Percentiles rank a stretch among this genome's conserved stretches.
Evolutionary conservation across 2,113 vertebrate species (phyloP).

Genomic region (Dipodomys ordii): DNA sequence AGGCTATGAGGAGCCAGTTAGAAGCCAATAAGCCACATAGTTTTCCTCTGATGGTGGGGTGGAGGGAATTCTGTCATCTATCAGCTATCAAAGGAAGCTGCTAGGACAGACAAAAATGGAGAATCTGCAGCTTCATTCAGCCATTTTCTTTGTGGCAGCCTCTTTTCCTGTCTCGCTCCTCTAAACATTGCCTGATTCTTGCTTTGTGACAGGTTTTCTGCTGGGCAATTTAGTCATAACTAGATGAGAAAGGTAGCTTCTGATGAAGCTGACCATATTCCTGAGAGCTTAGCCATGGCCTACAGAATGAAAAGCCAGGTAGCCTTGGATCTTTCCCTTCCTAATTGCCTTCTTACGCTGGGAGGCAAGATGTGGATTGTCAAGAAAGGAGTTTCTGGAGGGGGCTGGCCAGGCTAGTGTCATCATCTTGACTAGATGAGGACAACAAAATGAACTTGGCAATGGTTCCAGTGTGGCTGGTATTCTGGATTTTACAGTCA

Average conservation of each 20-base stretch:
- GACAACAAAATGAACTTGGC: background rate
- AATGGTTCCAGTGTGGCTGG: background rate
- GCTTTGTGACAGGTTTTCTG: background rate
- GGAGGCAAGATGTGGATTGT: background rate
- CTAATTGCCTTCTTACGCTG: background rate
- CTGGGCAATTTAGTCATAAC: background rate
- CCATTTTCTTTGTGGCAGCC: background rate
- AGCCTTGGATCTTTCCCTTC: background rate
- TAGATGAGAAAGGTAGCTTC: background rate
- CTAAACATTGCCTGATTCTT: background rate
- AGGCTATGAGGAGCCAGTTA: background rate
- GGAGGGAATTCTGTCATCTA: background rate
- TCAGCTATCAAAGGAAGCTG: background rate
- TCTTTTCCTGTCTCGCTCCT: background rate
- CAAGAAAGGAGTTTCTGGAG: background rate
- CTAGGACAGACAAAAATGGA: background rate
- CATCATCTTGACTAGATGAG: background rate
- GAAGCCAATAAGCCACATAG: fast-evolving
- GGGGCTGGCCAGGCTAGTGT: background rate
- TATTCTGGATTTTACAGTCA: background rate
- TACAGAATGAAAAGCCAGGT: background rate
- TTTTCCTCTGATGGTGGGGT: background rate
- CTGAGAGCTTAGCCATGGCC: background rate
- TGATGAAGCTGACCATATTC: background rate
- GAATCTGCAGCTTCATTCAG: background rate